Evolutionary conservation across 1,140 invertebrate genomes (phyloP).

Genomic region (Idris sp.): DNA sequence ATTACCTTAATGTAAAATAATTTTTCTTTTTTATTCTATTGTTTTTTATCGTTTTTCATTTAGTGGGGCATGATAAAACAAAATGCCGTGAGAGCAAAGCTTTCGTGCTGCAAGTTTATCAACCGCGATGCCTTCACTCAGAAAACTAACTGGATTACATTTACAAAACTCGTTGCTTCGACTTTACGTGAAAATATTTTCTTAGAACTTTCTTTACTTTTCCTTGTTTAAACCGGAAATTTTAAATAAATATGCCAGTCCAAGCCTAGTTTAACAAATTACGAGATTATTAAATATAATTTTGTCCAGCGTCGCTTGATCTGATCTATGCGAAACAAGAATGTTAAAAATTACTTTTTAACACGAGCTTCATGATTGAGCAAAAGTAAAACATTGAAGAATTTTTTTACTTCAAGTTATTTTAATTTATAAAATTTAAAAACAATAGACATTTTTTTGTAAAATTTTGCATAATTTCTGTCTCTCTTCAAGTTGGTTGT

Average conservation of each 20-base stretch:
- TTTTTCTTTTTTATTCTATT: no score
- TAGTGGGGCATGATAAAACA: slow-evolving; percentile 56
- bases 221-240: slow-evolving; percentile 41
- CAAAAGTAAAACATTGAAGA: no score
- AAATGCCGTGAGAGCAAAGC: slow-evolving; percentile 61
- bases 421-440: no score
- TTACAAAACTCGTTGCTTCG: slow-evolving; percentile 52
- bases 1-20: slow-evolving; percentile 18
- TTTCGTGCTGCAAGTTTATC: slow-evolving; percentile 65
- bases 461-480: no score
- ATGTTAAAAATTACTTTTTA: slow-evolving; percentile 11
- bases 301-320: slow-evolving; percentile 54
- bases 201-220: slow-evolving; percentile 40
- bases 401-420: no score
- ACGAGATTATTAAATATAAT: slow-evolving; percentile 66
- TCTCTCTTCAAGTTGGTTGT: no score
- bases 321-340: slow-evolving; percentile 35
- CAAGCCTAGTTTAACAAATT: slow-evolving; percentile 53
- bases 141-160: slow-evolving; percentile 66
- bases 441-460: no score
- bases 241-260: slow-evolving; percentile 60
- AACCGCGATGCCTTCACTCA: slow-evolving; percentile 62
- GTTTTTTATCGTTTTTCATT: no score
- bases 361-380: slow-evolving; percentile 2
- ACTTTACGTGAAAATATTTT: slow-evolving; percentile 16